Percentiles rank a stretch among this genome's conserved stretches.
Evolutionary conservation across 2,797 vertebrate species (phyloP).

Genomic region (Zenarchopterus dispar): DNA sequence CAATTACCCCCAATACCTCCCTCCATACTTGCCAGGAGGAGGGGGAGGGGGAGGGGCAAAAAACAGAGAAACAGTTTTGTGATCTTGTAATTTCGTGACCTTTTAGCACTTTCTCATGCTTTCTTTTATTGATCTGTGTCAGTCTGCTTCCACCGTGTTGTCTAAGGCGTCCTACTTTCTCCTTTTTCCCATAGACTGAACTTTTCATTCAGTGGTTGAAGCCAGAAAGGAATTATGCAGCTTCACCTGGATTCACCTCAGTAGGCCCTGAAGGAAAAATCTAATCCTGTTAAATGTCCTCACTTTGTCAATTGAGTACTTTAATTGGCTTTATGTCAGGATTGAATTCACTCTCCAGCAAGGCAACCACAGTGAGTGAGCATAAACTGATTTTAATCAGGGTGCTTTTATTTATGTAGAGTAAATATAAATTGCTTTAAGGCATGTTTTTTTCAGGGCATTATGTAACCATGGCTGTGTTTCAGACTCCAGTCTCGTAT

Average conservation of each 20-base stretch:
- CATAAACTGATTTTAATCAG: slow-evolving; percentile 18
- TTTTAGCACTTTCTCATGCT: too few relatives aligned
- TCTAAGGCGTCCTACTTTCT: not conserved
- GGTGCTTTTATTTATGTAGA: slow-evolving; percentile 17
- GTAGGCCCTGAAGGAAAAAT: not conserved
- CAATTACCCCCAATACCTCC: slow-evolving; percentile 54
- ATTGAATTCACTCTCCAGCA: not conserved
- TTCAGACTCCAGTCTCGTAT: slow-evolving; percentile 2
- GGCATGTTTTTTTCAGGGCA: slow-evolving; percentile 9
- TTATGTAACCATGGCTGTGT: not conserved
- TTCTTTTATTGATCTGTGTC: too few relatives aligned
- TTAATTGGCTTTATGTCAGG: slow-evolving; percentile 6
- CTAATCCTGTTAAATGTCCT: slow-evolving; percentile 1
- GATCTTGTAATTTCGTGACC: too few relatives aligned
- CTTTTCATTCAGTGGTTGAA: not conserved
- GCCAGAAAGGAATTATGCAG: not conserved
- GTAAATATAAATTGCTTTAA: slow-evolving; percentile 28
- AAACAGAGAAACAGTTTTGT: too few relatives aligned
- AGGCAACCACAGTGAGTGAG: slow-evolving; percentile 3
- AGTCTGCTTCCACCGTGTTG: not conserved
- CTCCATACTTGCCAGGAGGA: slow-evolving; percentile 34
- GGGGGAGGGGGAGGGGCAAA: slow-evolving; percentile 28
- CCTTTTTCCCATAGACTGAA: not conserved
- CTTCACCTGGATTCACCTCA: slow-evolving; percentile 7
- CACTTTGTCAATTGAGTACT: slow-evolving; percentile 2